Evolutionary conservation across 2,888 invertebrate genomes (phyloP), one percentile per base, ranked within the genome.

Genomic region (Apamea epomidion): DNA sequence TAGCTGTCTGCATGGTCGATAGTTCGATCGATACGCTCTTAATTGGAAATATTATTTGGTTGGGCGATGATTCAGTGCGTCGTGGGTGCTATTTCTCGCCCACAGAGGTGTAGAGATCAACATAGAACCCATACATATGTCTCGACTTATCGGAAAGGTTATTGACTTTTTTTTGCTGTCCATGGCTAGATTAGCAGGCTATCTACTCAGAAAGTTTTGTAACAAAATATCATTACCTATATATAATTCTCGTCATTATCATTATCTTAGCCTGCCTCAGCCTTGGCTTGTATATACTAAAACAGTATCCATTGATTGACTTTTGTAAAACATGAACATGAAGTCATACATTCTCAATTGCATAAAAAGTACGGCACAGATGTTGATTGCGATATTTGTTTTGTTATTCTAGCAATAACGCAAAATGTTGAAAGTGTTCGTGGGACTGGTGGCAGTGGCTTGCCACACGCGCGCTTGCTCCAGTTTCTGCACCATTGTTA

Each of bases 371-470:
- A 82, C 18, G 60, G 84, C 82, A 86, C 76, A 80, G 85, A 80
- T 86, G 82, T 74, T 67, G 81, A 84, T 92, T 93, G 88, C 90
- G 90, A 90, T 90, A 92, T 89, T 90, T 87, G 85, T 91, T 91
- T 87, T 89, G 90, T 87, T 89, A 84, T 89, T 91, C 90, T 86
- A 91, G 89, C 87, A 91, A 90, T 85, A 88, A 84, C 77, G 86
- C 81, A 84, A 79, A 87, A 90, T 95, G 94, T 94, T 87, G 95
- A 94, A 96, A 96, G 93, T 88, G 91, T 92, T 92, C 95, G 95
- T 95, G 95, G 93, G 96, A 96, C 91, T 90, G 88, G 89, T 85
- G 89, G 90, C 90, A 90, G 88, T 85, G 88, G 90, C 90, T 94
- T 93, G 91, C 93, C 89, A 92, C 93, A 94, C 90, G 89, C 90